Evolutionary conservation across 2,113 vertebrate genomes (phyloP), one percentile per base, ranked within the genome.

Genomic region (Leptodactylus fuscus): DNA sequence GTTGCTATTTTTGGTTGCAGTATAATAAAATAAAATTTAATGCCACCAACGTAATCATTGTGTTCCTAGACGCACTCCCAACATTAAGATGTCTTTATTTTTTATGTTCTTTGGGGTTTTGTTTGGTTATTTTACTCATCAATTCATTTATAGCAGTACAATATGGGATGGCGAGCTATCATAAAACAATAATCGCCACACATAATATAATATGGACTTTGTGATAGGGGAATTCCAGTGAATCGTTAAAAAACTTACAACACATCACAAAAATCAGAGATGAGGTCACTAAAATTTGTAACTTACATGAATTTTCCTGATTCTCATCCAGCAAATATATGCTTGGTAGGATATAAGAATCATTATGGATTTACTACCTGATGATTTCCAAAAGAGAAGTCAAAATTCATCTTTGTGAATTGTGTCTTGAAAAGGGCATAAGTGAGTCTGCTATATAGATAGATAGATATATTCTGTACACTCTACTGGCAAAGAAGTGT

Each of bases 221-320:
- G 15, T 65, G 11, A 65, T 65, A 4, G 60, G 60, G 60, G 29
- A 62, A 65, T 65, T 65, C 60, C 60, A 65, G 11, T 65, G 24
- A 27, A 12, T 60, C 11, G 27, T 27, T 32, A 15, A 32, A 4
- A 62, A 27, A 13, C 58, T 27, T 62, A 12, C 11, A 27, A 65
- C 24, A 32, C 13, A 65, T 32, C 29, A 65, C 60, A 32, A 16
- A 65, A 65, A 65, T 16, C 13, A 32, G 29, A 6, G 60, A 32
- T 65, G 27, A 65, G 60, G 27, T 65, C 60, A 65, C 60, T 65
- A 62, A 65, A 65, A 65, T 60, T 12, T 65, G 27, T 32, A 32
- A 65, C 58, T 60, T 60, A 60, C 58, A 13, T 60, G 24, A 32
- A 65, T 27, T 65, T 65, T 65, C 60, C 60, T 65, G 60, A 65